Conservation (phyloP, 2,888 invertebrate genomes). For the Stegophylla sp. region DNA sequence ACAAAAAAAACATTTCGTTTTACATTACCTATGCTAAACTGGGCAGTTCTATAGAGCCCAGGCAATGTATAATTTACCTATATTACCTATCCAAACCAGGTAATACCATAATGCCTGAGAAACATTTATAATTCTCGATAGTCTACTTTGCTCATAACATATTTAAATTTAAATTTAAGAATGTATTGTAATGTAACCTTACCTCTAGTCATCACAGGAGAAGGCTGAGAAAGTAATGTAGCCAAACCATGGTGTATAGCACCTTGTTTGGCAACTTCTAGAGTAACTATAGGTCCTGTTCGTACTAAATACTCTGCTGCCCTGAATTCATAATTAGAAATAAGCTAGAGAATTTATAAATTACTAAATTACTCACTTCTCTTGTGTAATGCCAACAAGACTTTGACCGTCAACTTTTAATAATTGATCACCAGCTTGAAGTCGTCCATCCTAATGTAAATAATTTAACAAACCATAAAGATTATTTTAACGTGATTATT, state of each 20-base stretch:
- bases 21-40: too few relatives aligned
- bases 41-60: too few relatives aligned
- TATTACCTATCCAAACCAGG: too few relatives aligned
- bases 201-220: constrained; percentile 81
- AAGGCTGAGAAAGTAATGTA: constrained; percentile 88
- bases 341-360: constrained; percentile 4
- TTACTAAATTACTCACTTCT: constrained; percentile 68
- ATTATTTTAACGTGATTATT: background rate
- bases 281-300: constrained; percentile 89
- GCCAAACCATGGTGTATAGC: constrained; percentile 96
- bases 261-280: constrained; percentile 97
- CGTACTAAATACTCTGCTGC: constrained; percentile 95
- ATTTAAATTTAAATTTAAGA: too few relatives aligned
- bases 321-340: constrained; percentile 66
- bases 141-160: too few relatives aligned
- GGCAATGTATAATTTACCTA: too few relatives aligned
- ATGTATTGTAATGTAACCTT: constrained; percentile 63
- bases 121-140: too few relatives aligned
- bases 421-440: constrained; percentile 96
- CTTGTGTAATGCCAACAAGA: constrained; percentile 83
- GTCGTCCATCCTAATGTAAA: constrained; percentile 78
- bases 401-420: constrained; percentile 96
- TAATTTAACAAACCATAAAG: constrained; percentile 6
- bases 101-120: too few relatives aligned
- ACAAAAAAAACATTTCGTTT: too few relatives aligned